Base-by-base conservation (phyloP, 2,797 vertebrate species). In the Neosalanx taihuensis region DNA sequence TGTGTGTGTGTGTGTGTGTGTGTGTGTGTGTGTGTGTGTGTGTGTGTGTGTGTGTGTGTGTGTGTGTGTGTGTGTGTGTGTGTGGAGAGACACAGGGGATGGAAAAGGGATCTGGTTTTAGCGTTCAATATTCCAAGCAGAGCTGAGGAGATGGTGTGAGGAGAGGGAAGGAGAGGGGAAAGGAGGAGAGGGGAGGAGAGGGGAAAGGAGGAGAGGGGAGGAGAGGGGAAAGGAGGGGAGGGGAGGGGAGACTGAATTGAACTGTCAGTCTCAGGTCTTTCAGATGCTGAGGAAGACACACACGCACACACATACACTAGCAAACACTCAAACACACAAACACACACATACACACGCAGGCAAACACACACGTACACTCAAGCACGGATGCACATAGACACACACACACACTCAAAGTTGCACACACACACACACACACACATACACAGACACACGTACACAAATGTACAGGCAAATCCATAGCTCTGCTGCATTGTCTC, bases 211-310 rank as follows among this genome's bases (percentile, higher is more conserved):
- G 59, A 29, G 23, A 26, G 6, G 18, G 18, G 1, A 26, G 58
- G 23, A 10, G 23, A 12, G 58, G 23, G 29, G 23, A 60, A n/a
- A 60, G 4, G 56, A 20, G 15, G 15, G n/a, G 56, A 51, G 49
- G n/a, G n/a, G n/a, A n/a, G n/a, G n/a, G n/a, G n/a, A n/a, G n/a
- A n/a, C n/a, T n/a, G n/a, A n/a, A n/a, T n/a, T 23, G 35, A 13
- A 29, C 77, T 79, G 85, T 81, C 85, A 82, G 56, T 84, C 81
- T 85, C 73, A 51, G 83, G 89, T 85, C 72, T 69, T 30, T 7
- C 64, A 53, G 66, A 65, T 51, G 20, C 35, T 61, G 30, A 37
- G 33, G 37, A 10, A 37, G 35, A 74, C 17, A 51, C 49, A 53
- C 13, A 18, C 49, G 7, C 46, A 49, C 5, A 49, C 59, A 29